Percentiles rank a stretch among this genome's conserved stretches.
phyloP scores from a whole-genome alignment of 2,113 vertebrate genomes.

The Pterophyllum scalare region DNA sequence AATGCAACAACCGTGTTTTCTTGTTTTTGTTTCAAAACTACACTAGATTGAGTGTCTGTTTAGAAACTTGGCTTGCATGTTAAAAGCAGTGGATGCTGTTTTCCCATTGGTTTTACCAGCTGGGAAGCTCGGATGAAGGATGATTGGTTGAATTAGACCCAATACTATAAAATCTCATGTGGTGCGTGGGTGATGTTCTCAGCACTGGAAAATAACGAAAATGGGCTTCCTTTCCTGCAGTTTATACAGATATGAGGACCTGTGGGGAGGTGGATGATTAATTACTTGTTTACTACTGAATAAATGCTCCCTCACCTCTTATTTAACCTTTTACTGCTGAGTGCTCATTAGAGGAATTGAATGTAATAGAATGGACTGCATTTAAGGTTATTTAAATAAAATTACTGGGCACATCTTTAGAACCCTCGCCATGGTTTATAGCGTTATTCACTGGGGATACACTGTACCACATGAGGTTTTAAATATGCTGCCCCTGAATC shows the following conservation, averaged over 20 bases:
- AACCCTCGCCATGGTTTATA: neutral
- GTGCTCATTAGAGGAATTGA: constrained; percentile 44
- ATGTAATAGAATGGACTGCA: constrained; percentile 29
- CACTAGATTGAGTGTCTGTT: neutral
- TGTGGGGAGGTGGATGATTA: constrained; percentile 53
- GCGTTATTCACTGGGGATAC: neutral
- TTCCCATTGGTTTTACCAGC: neutral
- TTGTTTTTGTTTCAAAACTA: neutral
- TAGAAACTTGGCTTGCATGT: neutral
- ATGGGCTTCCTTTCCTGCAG: constrained; percentile 7
- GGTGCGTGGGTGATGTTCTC: neutral
- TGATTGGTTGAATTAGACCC: neutral
- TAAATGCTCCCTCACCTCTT: constrained; percentile 54
- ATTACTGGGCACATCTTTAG: constrained; percentile 1
- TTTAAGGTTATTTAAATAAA: constrained; percentile 37
- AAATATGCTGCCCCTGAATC: neutral
- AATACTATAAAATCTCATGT: constrained; percentile 1
- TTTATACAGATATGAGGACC: constrained; percentile 28
- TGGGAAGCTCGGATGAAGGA: neutral
- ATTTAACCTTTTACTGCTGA: constrained; percentile 57
- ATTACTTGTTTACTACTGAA: constrained; percentile 65
- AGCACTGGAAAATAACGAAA: constrained; percentile 22
- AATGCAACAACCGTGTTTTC: neutral
- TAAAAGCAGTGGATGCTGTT: neutral
- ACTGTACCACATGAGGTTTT: neutral